Evolutionary conservation across 2,113 vertebrate genomes (phyloP).

Genomic region (Corythaixoides concolor): DNA sequence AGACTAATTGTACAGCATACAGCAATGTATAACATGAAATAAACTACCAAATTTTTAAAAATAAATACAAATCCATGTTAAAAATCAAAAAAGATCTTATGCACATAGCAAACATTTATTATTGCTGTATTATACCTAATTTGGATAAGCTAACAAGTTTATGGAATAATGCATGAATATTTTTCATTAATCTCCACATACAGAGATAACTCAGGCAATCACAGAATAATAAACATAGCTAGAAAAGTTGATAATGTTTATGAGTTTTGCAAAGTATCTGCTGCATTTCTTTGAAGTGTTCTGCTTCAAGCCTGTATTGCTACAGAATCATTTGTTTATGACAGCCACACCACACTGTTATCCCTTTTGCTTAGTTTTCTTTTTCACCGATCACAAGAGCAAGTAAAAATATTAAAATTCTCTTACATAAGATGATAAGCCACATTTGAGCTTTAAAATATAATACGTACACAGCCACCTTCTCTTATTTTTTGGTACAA

Average conservation of each 20-base stretch:
- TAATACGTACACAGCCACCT: neutral
- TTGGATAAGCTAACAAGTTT: neutral
- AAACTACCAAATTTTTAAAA: neutral
- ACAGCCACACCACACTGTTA: neutral
- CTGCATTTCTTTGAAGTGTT: neutral
- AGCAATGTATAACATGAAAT: neutral
- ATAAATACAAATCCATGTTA: neutral
- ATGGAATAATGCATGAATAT: neutral
- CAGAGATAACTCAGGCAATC: neutral
- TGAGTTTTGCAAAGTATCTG: neutral
- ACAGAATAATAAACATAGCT: neutral
- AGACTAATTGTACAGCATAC: neutral
- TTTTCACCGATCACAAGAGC: neutral
- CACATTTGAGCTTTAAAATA: neutral
- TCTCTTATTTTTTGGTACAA: neutral
- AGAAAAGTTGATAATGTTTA: neutral
- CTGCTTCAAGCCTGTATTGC: neutral
- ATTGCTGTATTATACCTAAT: neutral
- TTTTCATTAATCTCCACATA: neutral
- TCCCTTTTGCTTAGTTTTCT: neutral
- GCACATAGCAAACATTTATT: neutral
- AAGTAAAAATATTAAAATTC: neutral
- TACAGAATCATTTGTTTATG: neutral
- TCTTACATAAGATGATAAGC: neutral
- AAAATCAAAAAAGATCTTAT: neutral